Evolutionary conservation across 2,797 vertebrate genomes (phyloP).

Genomic region (Hoplostethus mediterraneus): DNA sequence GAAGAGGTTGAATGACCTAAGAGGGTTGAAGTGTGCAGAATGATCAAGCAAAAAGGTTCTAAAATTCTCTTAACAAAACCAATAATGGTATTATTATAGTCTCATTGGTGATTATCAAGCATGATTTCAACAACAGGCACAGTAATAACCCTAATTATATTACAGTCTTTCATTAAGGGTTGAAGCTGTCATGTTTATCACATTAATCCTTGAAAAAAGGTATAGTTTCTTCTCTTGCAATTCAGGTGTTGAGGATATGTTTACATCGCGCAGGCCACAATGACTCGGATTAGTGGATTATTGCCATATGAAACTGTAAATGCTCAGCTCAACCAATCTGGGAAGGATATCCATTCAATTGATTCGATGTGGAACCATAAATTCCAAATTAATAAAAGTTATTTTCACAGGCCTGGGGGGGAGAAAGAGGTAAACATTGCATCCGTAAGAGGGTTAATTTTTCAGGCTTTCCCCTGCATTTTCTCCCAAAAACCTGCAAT

Average conservation of each 20-base stretch:
- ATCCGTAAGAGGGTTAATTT: slow-evolving; percentile 40
- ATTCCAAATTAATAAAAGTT: not conserved
- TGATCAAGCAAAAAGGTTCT: slow-evolving; percentile 27
- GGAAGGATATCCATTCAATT: not conserved
- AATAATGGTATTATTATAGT: not conserved
- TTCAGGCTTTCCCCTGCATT: slow-evolving; percentile 47
- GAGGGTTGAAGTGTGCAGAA: slow-evolving; percentile 53
- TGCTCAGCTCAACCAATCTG: slow-evolving; percentile 12
- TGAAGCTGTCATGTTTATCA: slow-evolving; percentile 18
- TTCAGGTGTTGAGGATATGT: slow-evolving; percentile 51
- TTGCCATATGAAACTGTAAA: slow-evolving; percentile 24
- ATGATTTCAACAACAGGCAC: slow-evolving; percentile 9
- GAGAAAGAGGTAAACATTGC: not conserved
- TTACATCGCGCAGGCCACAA: slow-evolving; percentile 69
- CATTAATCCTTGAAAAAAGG: not conserved
- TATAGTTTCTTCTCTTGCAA: slow-evolving; percentile 17
- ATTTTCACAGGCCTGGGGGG: not conserved
- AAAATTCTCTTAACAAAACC: slow-evolving; percentile 15
- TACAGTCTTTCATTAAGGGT: not conserved
- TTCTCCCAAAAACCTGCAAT: slow-evolving; percentile 66
- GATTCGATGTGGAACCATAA: not conserved
- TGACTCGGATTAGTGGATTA: slow-evolving; percentile 35
- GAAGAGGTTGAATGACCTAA: slow-evolving; percentile 66
- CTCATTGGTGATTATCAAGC: slow-evolving; percentile 7
- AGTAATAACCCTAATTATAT: not conserved